phyloP scores from a whole-genome alignment of 2,888 invertebrate genomes.

The Rhopalosiphum nymphaeae region DNA sequence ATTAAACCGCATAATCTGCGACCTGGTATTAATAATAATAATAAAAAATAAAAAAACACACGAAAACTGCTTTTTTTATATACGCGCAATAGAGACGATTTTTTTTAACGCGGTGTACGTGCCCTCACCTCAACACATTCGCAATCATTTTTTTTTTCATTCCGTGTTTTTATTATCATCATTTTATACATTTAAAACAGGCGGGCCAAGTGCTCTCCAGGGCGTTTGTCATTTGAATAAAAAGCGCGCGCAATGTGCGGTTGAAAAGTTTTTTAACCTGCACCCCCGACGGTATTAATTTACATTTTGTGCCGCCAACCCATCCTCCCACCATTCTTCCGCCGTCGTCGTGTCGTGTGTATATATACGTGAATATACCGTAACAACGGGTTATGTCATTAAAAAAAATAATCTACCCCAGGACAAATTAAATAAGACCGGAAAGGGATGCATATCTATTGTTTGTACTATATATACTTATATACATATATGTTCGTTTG shows the following conservation, averaged over 20 bases:
- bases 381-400: constrained; percentile 61
- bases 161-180: constrained; percentile 59
- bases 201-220: constrained; percentile 65
- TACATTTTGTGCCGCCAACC: constrained; percentile 59
- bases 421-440: constrained; percentile 61
- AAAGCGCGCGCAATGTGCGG: constrained; percentile 61
- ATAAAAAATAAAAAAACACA: constrained; percentile 41
- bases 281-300: constrained; percentile 63
- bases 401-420: constrained; percentile 58
- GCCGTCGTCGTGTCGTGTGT: constrained; percentile 26
- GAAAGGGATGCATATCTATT: constrained; percentile 35
- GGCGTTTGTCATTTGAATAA: constrained; percentile 65
- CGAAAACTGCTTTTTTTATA: constrained; percentile 59
- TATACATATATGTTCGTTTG: not conserved
- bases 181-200: constrained; percentile 62
- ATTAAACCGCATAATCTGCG: constrained; percentile 65
- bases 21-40: constrained; percentile 63
- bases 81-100: constrained; percentile 43
- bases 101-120: constrained; percentile 56
- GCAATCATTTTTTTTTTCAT: constrained; percentile 58
- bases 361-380: constrained; percentile 40
- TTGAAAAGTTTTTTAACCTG: constrained; percentile 65
- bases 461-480: not conserved
- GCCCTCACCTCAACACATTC: constrained; percentile 65
- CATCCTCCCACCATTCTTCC: not conserved